Conservation (phyloP, 2,797 vertebrate genomes). For the Sciaenops ocellatus region DNA sequence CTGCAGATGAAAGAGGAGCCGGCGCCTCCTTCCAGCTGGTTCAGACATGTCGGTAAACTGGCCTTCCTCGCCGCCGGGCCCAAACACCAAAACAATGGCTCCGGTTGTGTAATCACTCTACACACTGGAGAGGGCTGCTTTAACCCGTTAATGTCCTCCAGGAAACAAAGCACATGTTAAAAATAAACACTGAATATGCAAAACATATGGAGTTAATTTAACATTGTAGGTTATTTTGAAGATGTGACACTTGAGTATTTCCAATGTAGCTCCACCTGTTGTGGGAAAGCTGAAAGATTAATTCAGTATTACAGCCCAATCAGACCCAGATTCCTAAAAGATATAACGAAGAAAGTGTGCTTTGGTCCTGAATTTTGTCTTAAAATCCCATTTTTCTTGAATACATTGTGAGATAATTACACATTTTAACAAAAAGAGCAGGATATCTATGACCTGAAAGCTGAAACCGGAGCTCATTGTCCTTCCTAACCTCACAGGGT, state of each 20-base stretch:
- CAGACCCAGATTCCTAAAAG: neutral
- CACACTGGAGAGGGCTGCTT: constrained; percentile 4
- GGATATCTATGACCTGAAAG: neutral
- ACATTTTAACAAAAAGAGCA: neutral
- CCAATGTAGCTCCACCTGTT: too few relatives aligned
- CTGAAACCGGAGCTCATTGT: too few relatives aligned
- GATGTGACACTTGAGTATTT: constrained; percentile 3
- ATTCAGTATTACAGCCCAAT: neutral
- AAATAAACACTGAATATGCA: constrained; percentile 14
- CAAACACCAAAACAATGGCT: constrained; percentile 67
- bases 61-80: constrained; percentile 60
- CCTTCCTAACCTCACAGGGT: neutral
- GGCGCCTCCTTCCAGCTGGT: constrained; percentile 68
- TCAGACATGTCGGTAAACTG: constrained; percentile 81
- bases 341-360: neutral
- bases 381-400: neutral
- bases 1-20: constrained; percentile 79
- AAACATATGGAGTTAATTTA: neutral
- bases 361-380: neutral
- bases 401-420: neutral
- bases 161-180: constrained; percentile 9
- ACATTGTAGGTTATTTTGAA: neutral
- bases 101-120: constrained; percentile 57
- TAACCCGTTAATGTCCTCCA: constrained; percentile 35
- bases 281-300: too few relatives aligned